phyloP scores from a whole-genome alignment of 2,888 invertebrate genomes.

The Cataglyphis livida region DNA sequence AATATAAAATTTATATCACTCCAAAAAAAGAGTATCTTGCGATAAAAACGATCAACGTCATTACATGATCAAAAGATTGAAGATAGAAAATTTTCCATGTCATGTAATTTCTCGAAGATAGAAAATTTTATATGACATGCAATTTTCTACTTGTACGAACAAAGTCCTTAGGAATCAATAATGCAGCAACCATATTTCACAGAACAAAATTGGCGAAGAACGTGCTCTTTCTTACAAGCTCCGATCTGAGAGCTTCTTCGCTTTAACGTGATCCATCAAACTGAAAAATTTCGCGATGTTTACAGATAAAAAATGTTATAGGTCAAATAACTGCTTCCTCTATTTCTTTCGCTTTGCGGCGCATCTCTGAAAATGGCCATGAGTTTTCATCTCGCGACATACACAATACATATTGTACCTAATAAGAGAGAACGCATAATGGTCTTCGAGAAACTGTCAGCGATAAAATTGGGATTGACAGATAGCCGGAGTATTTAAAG shows the following conservation, averaged over 20 bases:
- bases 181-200: neutral
- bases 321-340: conserved; percentile 10
- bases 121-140: conserved; percentile 15
- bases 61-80: neutral
- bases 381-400: neutral
- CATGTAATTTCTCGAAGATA: conserved; percentile 5
- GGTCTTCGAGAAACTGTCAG: conserved; percentile 34
- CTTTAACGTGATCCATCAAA: neutral
- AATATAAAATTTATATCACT: neutral
- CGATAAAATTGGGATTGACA: conserved; percentile 47
- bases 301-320: neutral
- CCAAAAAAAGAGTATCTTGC: neutral
- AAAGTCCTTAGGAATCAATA: conserved; percentile 35
- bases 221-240: conserved; percentile 1
- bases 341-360: neutral
- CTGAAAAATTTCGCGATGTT: conserved; percentile 2
- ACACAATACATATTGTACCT: conserved; percentile 8
- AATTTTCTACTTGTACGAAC: conserved; percentile 16
- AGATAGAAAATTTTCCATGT: neutral
- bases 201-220: conserved; percentile 4
- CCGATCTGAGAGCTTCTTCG: neutral
- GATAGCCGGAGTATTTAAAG: conserved; percentile 55
- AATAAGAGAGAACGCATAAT: conserved; percentile 49
- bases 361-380: neutral
- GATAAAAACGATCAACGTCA: neutral